Percentiles rank a stretch among this genome's conserved stretches.
Conservation (phyloP, 1,140 invertebrate genomes). For the Halesus radiatus region DNA sequence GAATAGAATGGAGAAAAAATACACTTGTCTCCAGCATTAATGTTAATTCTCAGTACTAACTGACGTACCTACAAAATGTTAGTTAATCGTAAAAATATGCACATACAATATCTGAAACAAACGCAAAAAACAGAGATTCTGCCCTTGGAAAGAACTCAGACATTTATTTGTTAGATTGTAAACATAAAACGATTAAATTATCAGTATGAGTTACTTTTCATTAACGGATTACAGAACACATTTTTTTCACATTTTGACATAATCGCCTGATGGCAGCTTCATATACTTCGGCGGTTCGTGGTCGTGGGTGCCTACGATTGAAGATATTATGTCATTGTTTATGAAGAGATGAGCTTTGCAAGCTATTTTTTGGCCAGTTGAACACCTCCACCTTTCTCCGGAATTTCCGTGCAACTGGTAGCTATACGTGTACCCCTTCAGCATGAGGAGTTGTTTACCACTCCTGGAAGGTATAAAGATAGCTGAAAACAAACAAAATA, state of each 20-base stretch:
- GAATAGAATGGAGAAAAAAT: too few species aligned
- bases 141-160: too few species aligned
- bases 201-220: too few species aligned
- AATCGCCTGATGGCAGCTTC: neutral
- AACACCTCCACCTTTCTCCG: slow-evolving; percentile 24
- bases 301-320: neutral
- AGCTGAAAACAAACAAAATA: slow-evolving; percentile 6
- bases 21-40: too few species aligned
- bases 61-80: too few species aligned
- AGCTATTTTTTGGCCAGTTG: neutral
- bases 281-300: neutral
- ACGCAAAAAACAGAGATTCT: too few species aligned
- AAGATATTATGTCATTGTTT: neutral
- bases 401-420: neutral
- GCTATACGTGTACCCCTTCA: neutral
- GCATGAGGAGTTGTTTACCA: neutral
- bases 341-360: slow-evolving; percentile 5
- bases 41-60: too few species aligned
- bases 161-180: too few species aligned
- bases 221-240: too few species aligned
- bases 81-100: too few species aligned
- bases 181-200: too few species aligned
- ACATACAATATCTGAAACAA: too few species aligned
- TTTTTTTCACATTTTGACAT: slow-evolving; percentile 1
- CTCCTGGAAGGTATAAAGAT: neutral